A percentile compares a stretch with the other conserved stretches of the same genome.
Evolutionary conservation across 2,113 vertebrate genomes (phyloP).

Genomic region (Spea multiplicata): DNA sequence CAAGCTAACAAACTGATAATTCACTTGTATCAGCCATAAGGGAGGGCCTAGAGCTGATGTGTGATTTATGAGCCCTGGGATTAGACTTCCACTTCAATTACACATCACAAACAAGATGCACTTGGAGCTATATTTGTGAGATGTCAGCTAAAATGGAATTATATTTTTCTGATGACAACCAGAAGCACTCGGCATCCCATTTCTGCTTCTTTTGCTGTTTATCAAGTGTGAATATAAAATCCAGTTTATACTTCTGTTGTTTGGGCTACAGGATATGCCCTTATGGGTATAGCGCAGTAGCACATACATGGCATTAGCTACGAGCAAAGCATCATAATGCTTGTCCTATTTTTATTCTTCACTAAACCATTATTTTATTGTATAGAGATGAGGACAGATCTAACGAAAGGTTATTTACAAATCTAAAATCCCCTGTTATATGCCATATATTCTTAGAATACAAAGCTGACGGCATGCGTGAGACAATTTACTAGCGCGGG

Average conservation of each 20-base stretch:
- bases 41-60: conserved; percentile 38
- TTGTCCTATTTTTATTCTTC: conserved; percentile 26
- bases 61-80: conserved; percentile 47
- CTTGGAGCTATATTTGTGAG: conserved; percentile 48
- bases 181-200: conserved; percentile 45
- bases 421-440: conserved; percentile 11
- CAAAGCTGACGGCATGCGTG: not conserved
- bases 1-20: conserved; percentile 45
- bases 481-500: not conserved
- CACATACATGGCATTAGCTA: conserved; percentile 36
- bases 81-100: conserved; percentile 50
- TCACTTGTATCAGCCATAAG: conserved; percentile 45
- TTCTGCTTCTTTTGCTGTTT: conserved; percentile 47
- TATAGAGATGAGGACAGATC: conserved; percentile 1
- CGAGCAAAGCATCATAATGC: conserved; percentile 26
- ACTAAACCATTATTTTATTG: conserved; percentile 22
- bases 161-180: conserved; percentile 49
- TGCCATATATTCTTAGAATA: conserved; percentile 3
- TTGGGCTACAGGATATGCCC: conserved; percentile 45
- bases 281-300: conserved; percentile 27
- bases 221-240: conserved; percentile 49
- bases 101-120: conserved; percentile 49
- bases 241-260: conserved; percentile 44
- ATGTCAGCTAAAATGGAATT: conserved; percentile 50
- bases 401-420: conserved; percentile 19